Percentiles rank a stretch among this genome's conserved stretches.
phyloP scores from a whole-genome alignment of 2,888 invertebrate genomes.

The Podabrus alpinus region DNA sequence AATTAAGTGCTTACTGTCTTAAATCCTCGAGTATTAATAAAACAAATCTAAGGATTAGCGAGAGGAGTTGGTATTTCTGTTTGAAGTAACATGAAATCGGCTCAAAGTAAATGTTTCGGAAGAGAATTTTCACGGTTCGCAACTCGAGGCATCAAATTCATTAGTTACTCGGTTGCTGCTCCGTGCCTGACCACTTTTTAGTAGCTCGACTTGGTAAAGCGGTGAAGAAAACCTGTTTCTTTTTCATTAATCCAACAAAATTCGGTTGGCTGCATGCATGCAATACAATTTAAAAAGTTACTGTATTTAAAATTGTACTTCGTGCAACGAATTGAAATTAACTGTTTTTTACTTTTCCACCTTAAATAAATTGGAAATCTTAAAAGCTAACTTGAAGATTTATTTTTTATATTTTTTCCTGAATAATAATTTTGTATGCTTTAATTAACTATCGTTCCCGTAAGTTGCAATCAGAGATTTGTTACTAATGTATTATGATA shows the following conservation, averaged over 20 bases:
- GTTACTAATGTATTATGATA: not conserved
- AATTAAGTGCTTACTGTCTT: conserved; percentile 32
- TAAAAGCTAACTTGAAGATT: not conserved
- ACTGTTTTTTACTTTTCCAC: not conserved
- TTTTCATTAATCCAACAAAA: conserved; percentile 10
- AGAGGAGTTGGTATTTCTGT: conserved; percentile 36
- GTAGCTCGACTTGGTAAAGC: conserved; percentile 17
- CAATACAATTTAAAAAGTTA: not conserved
- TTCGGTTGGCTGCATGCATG: conserved; percentile 31
- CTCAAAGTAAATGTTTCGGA: conserved; percentile 45
- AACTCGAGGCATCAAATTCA: conserved; percentile 39
- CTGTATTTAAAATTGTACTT: not conserved
- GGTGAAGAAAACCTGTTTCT: conserved; percentile 7
- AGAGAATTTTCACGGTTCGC: conserved; percentile 44
- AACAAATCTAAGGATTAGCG: conserved; percentile 38
- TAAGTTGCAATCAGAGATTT: not conserved
- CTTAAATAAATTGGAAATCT: not conserved
- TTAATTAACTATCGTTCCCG: not conserved
- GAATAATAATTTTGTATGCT: not conserved
- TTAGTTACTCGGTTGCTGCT: conserved; percentile 33
- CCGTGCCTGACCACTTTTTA: conserved; percentile 30
- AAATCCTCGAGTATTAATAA: conserved; percentile 33
- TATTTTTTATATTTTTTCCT: not conserved
- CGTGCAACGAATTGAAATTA: not conserved
- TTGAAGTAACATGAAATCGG: conserved; percentile 41